Conservation (phyloP, 2,113 vertebrate species). For the Rattus rattus region DNA sequence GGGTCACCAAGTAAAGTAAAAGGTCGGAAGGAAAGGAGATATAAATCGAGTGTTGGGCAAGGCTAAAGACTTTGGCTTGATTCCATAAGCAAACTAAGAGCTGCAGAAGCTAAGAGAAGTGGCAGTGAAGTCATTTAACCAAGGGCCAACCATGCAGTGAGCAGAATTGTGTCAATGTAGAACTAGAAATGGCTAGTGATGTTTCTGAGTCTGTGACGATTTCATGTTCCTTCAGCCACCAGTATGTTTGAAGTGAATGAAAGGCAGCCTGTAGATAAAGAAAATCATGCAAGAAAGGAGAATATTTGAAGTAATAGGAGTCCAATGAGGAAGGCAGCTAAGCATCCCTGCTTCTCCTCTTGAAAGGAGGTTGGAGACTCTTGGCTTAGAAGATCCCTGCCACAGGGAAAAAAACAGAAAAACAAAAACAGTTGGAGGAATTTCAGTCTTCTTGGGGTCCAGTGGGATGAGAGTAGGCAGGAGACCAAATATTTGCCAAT, state of each 20-base stretch:
- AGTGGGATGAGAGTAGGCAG: background rate
- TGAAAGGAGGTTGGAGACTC: background rate
- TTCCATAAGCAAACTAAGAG: background rate
- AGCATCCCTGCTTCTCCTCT: background rate
- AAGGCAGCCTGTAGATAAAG: background rate
- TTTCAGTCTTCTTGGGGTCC: background rate
- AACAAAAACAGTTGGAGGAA: background rate
- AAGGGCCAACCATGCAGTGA: background rate
- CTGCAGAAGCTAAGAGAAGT: background rate
- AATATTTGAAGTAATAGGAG: background rate
- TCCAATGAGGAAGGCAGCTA: background rate
- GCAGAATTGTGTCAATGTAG: background rate
- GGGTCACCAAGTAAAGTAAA: background rate
- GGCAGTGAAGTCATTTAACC: background rate
- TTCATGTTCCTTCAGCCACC: background rate
- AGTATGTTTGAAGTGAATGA: background rate
- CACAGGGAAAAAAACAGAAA: background rate
- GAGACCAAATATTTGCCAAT: background rate
- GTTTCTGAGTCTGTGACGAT: conserved; percentile 7
- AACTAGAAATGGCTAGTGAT: background rate
- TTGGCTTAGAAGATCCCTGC: background rate
- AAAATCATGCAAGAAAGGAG: background rate
- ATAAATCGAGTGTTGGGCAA: background rate
- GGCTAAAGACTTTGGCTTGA: background rate
- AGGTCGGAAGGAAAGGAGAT: background rate